phyloP scores from a whole-genome alignment of 2,888 invertebrate species.

The Frankliniella fusca region DNA sequence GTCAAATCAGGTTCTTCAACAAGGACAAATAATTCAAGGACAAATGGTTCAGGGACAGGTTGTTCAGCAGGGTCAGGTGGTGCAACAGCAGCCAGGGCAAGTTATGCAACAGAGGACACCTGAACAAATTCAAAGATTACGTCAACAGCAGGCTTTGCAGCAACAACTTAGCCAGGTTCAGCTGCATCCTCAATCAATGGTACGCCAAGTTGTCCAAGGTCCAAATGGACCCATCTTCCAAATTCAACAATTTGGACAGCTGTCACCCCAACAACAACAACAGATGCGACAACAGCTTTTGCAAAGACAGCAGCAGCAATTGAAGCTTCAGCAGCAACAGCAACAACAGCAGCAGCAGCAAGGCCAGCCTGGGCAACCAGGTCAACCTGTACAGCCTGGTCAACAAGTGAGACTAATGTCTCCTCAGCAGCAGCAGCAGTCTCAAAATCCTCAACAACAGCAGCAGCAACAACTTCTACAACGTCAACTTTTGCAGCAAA shows the following conservation, averaged over 20 bases:
- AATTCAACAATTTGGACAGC: constrained; percentile 43
- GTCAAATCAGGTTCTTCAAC: constrained; percentile 36
- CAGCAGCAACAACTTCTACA: constrained; percentile 27
- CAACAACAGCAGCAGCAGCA: constrained; percentile 35
- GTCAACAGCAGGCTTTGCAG: not conserved
- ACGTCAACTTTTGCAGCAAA: not conserved
- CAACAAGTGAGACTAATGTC: not conserved
- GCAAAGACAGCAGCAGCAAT: constrained; percentile 46
- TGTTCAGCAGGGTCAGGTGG: not conserved
- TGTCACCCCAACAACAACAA: constrained; percentile 45
- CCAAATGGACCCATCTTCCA: constrained; percentile 39
- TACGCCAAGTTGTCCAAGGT: constrained; percentile 37
- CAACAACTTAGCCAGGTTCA: constrained; percentile 33
- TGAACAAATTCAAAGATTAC: not conserved
- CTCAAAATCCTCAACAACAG: constrained; percentile 30
- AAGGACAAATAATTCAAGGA: not conserved
- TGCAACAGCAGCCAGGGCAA: not conserved
- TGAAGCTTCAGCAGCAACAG: constrained; percentile 35
- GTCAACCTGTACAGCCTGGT: constrained; percentile 31
- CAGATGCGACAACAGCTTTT: constrained; percentile 46
- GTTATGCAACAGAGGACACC: constrained; percentile 41
- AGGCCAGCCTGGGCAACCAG: constrained; percentile 33
- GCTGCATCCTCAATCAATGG: constrained; percentile 28
- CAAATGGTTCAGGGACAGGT: constrained; percentile 39
- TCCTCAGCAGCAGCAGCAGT: constrained; percentile 28